Base-by-base conservation (phyloP, 1,140 invertebrate species). In the Platyscapa corneri region DNA sequence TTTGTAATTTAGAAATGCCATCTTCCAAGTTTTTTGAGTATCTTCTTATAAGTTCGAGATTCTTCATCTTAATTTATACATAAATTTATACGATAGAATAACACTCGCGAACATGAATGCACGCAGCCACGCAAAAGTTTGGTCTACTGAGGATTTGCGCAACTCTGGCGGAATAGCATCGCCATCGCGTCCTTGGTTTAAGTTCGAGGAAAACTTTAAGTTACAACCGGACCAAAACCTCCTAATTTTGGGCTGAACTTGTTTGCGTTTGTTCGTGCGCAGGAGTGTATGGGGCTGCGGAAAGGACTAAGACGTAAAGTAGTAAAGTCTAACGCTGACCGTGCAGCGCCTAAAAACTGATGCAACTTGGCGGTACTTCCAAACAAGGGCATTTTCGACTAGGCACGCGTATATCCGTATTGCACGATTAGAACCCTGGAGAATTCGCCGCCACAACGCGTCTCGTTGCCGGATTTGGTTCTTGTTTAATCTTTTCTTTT, bases 301-400 rank as follows among this genome's bases (percentile, higher is more conserved):
- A 27, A 3, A 27, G 23, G 3, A 60, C 10, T 27, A 5, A 60
- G 10, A 23, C 56, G 23, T 27, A 60, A 60, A 60, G 27, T 60
- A 60, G 10, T 2, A 60, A 60, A 60, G 23, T 60, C 56, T 60
- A 10, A 56, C 53, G n/a, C 53, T 46, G 60, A 5, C 70, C 39
- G 3, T 27, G 1, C 14, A 32, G 16, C 27, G 30, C 27, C 32
- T 42, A 74, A n/a, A 56, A 23, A 77, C 12, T 83, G 67, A 56
- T 46, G 32, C 18, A 72, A 82, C 67, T 53, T 56, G 42, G 0
- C 18, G n/a, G 16, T 5, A 80, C 32, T 37, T 34, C 70, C 81
- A 75, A 83, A 83, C 53, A 83, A 83, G 70, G 72, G 70, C 53
- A 83, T 83, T 83, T 76, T 65, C 32, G 23, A 74, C 34, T 39